Evolutionary conservation across 2,797 vertebrate species (phyloP).

Genomic region (Semotilus atromaculatus): DNA sequence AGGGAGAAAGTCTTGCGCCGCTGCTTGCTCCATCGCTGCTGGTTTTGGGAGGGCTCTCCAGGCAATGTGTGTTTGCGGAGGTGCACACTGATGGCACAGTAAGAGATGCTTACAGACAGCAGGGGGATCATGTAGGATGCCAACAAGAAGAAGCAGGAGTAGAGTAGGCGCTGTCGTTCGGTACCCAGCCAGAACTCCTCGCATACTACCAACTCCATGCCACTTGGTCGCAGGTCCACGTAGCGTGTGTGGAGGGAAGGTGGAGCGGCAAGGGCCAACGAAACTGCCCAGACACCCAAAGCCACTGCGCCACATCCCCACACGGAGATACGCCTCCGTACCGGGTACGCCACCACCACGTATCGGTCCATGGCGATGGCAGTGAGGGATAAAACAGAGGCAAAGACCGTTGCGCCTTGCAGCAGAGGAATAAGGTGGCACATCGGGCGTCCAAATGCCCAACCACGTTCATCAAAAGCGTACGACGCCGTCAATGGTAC

Average conservation of each 20-base stretch:
- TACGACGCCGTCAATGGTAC: slow-evolving; percentile 82
- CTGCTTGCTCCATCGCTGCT: slow-evolving; percentile 76
- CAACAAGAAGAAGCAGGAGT: slow-evolving; percentile 77
- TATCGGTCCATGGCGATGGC: slow-evolving; percentile 85
- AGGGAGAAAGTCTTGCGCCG: slow-evolving; percentile 78
- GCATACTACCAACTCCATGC: slow-evolving; percentile 78
- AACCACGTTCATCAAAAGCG: slow-evolving; percentile 79
- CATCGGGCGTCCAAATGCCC: slow-evolving; percentile 78
- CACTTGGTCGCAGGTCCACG: slow-evolving; percentile 76
- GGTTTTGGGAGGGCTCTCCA: slow-evolving; percentile 70
- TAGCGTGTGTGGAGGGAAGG: slow-evolving; percentile 75
- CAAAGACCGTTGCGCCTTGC: slow-evolving; percentile 81
- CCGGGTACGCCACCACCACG: slow-evolving; percentile 80
- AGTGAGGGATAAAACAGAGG: slow-evolving; percentile 81
- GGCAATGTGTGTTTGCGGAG: slow-evolving; percentile 74
- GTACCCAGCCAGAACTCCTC: slow-evolving; percentile 81
- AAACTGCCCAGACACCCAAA: slow-evolving; percentile 76
- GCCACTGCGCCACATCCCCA: slow-evolving; percentile 74
- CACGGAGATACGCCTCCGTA: slow-evolving; percentile 76
- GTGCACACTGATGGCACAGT: slow-evolving; percentile 79
- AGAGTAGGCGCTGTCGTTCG: slow-evolving; percentile 74
- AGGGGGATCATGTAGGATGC: slow-evolving; percentile 82
- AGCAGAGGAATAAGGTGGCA: slow-evolving; percentile 81
- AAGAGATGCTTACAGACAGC: slow-evolving; percentile 79
- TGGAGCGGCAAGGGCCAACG: slow-evolving; percentile 77